These are phyloP conservation scores for Myopa testacea DNA, from an alignment of 2,888 invertebrate species.

Conservation along the genomic window DNA sequence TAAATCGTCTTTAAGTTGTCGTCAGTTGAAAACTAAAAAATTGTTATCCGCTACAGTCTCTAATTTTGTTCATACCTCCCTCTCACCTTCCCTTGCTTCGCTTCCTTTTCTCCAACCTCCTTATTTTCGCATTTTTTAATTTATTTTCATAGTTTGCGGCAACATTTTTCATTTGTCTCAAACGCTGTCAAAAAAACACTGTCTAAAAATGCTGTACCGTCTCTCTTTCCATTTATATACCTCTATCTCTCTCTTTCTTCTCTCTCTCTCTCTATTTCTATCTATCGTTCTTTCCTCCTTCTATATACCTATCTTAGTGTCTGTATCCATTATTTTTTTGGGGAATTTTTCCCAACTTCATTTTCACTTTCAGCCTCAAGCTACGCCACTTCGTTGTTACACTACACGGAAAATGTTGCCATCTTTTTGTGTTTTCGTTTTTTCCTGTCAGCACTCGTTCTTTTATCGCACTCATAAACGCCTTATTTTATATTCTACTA, in stretches of 20 bases:
- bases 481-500: background rate
- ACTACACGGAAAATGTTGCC: slow-evolving; percentile 6
- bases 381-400: too few relatives aligned
- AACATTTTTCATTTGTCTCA: slow-evolving; percentile 34
- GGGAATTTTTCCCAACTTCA: too few relatives aligned
- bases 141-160: slow-evolving; percentile 47
- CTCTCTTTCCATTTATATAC: background rate
- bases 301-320: background rate
- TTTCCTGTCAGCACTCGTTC: background rate
- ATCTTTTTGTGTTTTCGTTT: background rate
- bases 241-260: background rate
- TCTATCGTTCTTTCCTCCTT: background rate
- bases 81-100: slow-evolving; percentile 1
- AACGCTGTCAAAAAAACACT: slow-evolving; percentile 15
- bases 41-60: too few relatives aligned
- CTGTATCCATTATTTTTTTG: background rate
- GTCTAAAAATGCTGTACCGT: background rate
- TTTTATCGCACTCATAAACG: slow-evolving; percentile 1
- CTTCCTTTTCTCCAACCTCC: background rate
- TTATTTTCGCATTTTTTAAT: slow-evolving; percentile 22
- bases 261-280: background rate
- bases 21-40: too few relatives aligned
- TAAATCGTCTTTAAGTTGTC: too few relatives aligned
- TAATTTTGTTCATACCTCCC: too few relatives aligned
- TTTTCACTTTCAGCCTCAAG: too few relatives aligned